phyloP scores from a whole-genome alignment of 2,888 invertebrate genomes.

The Halocaridina rubra region DNA sequence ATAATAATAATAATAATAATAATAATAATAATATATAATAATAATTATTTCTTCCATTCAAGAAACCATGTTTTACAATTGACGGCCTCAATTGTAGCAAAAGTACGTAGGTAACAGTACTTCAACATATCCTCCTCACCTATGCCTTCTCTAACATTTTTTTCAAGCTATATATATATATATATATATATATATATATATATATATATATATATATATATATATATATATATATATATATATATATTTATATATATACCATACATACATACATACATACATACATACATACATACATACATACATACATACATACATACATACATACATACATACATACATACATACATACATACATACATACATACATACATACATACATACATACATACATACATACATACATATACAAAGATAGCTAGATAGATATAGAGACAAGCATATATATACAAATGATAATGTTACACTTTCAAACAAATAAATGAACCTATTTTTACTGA shows the following conservation, averaged over 20 bases:
- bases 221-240: background rate
- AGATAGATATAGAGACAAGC: background rate
- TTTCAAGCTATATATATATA: background rate
- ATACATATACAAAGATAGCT: background rate
- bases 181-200: background rate
- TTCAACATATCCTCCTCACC: too few relatives aligned
- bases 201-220: background rate
- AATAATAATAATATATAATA: too few relatives aligned
- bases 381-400: background rate
- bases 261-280: background rate
- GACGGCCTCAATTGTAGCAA: too few relatives aligned
- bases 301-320: background rate
- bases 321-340: background rate
- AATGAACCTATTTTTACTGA: too few relatives aligned
- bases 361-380: background rate
- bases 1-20: too few relatives aligned
- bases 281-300: background rate
- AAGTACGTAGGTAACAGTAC: too few relatives aligned
- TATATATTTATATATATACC: too few relatives aligned
- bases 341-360: background rate
- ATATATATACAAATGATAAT: too few relatives aligned
- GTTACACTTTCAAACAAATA: too few relatives aligned
- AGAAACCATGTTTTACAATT: too few relatives aligned
- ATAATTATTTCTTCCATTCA: too few relatives aligned
- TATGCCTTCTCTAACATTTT: too few relatives aligned